Evolutionary conservation across 2,888 invertebrate species (phyloP).

Genomic region (Apoda limacodes): DNA sequence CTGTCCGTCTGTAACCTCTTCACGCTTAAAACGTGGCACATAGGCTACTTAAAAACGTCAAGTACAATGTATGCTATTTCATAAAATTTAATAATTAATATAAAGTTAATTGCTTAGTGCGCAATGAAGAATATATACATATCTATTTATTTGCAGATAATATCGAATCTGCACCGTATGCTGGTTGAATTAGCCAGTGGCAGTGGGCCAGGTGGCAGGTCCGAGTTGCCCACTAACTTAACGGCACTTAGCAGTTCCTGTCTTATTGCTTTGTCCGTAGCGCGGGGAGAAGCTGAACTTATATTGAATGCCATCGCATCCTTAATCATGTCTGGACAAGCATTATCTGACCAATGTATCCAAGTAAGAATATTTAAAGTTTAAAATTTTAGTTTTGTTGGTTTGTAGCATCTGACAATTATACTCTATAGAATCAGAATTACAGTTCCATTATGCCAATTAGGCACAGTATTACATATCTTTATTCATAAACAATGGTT

Average conservation of each 20-base stretch:
- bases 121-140: neutral
- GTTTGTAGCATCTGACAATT: too few relatives aligned
- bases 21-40: too few relatives aligned
- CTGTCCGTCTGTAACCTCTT: too few relatives aligned
- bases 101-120: too few relatives aligned
- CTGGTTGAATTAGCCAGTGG: constrained; percentile 85
- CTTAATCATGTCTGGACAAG: constrained; percentile 85
- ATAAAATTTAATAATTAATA: too few relatives aligned
- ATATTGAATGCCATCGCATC: constrained; percentile 88
- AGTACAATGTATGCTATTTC: too few relatives aligned
- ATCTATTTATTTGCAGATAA: constrained; percentile 53
- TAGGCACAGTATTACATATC: too few relatives aligned
- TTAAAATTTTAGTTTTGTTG: neutral
- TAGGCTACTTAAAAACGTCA: too few relatives aligned
- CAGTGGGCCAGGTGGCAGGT: constrained; percentile 34
- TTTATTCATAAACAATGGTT: too few relatives aligned
- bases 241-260: constrained; percentile 93
- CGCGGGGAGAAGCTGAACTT: constrained; percentile 92
- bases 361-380: constrained; percentile 74
- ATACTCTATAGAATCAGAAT: too few relatives aligned
- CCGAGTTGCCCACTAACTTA: constrained; percentile 74
- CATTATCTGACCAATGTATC: constrained; percentile 83
- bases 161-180: constrained; percentile 85
- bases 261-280: constrained; percentile 90
- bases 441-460: too few relatives aligned